These are phyloP conservation scores for Pseudopodoces humilis DNA, from an alignment of 2,113 vertebrate species.

Conservation along the genomic window DNA sequence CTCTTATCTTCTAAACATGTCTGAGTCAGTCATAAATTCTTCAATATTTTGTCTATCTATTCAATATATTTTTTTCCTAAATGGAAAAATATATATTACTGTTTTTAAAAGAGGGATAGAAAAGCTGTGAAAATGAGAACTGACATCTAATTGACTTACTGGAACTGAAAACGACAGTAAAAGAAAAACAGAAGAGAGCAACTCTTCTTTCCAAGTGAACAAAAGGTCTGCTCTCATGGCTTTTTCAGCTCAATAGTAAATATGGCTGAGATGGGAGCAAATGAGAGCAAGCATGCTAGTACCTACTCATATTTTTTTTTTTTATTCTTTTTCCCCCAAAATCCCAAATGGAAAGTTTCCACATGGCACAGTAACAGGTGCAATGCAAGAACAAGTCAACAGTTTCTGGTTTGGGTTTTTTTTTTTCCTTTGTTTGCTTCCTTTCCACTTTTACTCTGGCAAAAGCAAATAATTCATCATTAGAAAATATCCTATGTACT, in stretches of 20 bases:
- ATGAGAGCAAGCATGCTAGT: not conserved
- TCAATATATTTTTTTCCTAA: not conserved
- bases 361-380: not conserved
- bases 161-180: not conserved
- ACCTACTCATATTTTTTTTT: not conserved
- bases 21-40: not conserved
- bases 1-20: not conserved
- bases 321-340: not conserved
- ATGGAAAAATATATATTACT: not conserved
- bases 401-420: accelerated
- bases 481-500: not conserved
- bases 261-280: not conserved
- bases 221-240: not conserved
- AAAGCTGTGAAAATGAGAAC: not conserved
- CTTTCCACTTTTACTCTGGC: not conserved
- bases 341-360: not conserved
- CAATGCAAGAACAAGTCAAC: not conserved
- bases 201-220: not conserved
- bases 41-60: not conserved
- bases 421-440: not conserved
- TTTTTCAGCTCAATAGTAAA: not conserved
- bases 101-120: not conserved
- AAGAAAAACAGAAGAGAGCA: not conserved
- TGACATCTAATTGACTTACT: not conserved
- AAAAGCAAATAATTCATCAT: not conserved